phyloP scores from a whole-genome alignment of 2,797 vertebrate genomes.

The Xiphorhynchus erythropygius region DNA sequence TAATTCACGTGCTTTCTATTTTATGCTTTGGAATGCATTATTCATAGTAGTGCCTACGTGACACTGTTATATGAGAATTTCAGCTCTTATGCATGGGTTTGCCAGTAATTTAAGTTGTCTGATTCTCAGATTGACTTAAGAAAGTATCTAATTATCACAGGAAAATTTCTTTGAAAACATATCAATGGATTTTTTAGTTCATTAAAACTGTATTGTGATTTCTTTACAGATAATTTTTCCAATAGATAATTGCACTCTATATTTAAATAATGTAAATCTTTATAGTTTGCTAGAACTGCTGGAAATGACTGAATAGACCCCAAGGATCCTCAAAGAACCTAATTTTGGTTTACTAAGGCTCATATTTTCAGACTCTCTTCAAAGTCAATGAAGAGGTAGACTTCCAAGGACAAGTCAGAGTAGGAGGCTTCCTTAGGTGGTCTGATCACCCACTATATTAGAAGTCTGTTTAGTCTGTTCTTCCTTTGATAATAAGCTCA shows the following conservation, averaged over 20 bases:
- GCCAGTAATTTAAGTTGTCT: background rate
- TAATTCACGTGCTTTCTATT: constrained; percentile 44
- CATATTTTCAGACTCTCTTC: background rate
- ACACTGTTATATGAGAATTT: background rate
- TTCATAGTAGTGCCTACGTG: background rate
- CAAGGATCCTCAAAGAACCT: background rate
- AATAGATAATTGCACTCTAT: background rate
- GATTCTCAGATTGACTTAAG: background rate
- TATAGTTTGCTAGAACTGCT: background rate
- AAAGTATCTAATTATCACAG: background rate
- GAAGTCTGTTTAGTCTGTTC: background rate
- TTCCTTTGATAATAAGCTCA: background rate
- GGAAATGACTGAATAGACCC: background rate
- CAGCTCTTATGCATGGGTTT: background rate
- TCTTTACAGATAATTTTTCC: background rate
- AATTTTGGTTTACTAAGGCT: background rate
- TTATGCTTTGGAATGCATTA: constrained; percentile 21
- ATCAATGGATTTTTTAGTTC: constrained; percentile 13
- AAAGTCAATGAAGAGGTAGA: background rate
- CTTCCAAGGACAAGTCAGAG: background rate
- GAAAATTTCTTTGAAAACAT: constrained; percentile 28
- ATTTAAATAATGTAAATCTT: background rate
- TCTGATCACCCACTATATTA: background rate
- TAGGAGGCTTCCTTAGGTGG: background rate
- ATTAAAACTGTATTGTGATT: background rate